Percentiles rank a stretch among this genome's conserved stretches.
phyloP scores from a whole-genome alignment of 2,113 vertebrate genomes.

The Gallinago jamesoni region DNA sequence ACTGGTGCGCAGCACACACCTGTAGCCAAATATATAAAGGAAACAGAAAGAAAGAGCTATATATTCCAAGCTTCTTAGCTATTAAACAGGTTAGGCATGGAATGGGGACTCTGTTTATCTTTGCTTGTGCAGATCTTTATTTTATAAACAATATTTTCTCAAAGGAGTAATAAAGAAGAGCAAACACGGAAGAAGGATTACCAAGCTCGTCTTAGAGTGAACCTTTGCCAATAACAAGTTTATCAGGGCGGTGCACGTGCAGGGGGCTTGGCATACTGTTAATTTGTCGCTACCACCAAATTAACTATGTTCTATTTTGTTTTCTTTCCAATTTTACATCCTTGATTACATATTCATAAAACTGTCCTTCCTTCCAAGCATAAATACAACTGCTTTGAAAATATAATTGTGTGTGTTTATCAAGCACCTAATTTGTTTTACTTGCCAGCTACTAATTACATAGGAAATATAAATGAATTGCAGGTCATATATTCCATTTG shows the following conservation, averaged over 20 bases:
- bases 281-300: constrained; percentile 83
- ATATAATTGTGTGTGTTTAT: constrained; percentile 78
- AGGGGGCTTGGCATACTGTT: constrained; percentile 76
- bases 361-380: constrained; percentile 72
- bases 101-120: constrained; percentile 87
- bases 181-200: constrained; percentile 81
- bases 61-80: constrained; percentile 77
- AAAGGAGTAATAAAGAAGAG: constrained; percentile 87
- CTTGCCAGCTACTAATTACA: constrained; percentile 75
- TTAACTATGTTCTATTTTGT: constrained; percentile 84
- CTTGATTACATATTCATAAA: constrained; percentile 85
- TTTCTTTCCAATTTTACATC: constrained; percentile 82
- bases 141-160: constrained; percentile 85
- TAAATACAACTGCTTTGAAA: constrained; percentile 79
- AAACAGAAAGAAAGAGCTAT: constrained; percentile 10
- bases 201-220: constrained; percentile 79
- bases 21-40: constrained; percentile 16
- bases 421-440: constrained; percentile 78
- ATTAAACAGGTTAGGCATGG: constrained; percentile 80
- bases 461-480: constrained; percentile 72
- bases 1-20: constrained; percentile 21
- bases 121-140: constrained; percentile 87
- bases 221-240: constrained; percentile 92
- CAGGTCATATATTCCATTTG: constrained; percentile 57
- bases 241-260: constrained; percentile 89